Evolutionary conservation across 1,140 invertebrate species (phyloP), one percentile per base, ranked within the genome.

Genomic region (Anthonomus grandis): DNA sequence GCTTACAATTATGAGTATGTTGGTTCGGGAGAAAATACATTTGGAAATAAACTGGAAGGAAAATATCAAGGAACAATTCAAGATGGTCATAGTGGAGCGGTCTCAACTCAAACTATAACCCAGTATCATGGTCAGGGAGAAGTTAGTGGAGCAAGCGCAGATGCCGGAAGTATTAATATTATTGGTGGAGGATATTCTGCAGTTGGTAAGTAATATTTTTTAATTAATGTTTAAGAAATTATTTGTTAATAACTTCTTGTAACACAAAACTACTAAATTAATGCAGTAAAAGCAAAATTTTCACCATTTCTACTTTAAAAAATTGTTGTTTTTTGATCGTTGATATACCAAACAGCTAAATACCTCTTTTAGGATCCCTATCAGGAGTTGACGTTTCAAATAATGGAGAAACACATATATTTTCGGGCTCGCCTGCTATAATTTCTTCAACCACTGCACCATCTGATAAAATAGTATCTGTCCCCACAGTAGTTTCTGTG

Each of bases 101-200:
- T 9, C 5, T 12, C 10, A 21, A 44, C 9, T 44, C 13, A 1
- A 13, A 31, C 23, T 41, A n/a, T 17, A 8, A 13, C 38, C 10
- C 38, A 25, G n/a, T 15, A 48, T 8, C 6, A 9, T 10, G 23
- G 15, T 6, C 23, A 19, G 15, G 23, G 31, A 21, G 24, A 31
- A 31, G 24, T 10, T 13, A 44, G n/a, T 18, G 25, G 2, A 8
- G 36, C 17, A n/a, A 44, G 17, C 18, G 55, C 46, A 38, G 50
- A 56, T 24, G 57, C 18, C 4, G 64, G 63, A 36, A 64, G 52
- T 34, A 56, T 70, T 18, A 66, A 70, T 34, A 70, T 70, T 12
- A 51, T 70, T 19, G 64, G 62, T 15, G 69, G 67, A 25, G 69
- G 69, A 42, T 66, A 67, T 37, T 70, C 69, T 12, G 67, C 65